Evolutionary conservation across 2,113 vertebrate species (phyloP).

Genomic region (Phylloscopus trochilus): DNA sequence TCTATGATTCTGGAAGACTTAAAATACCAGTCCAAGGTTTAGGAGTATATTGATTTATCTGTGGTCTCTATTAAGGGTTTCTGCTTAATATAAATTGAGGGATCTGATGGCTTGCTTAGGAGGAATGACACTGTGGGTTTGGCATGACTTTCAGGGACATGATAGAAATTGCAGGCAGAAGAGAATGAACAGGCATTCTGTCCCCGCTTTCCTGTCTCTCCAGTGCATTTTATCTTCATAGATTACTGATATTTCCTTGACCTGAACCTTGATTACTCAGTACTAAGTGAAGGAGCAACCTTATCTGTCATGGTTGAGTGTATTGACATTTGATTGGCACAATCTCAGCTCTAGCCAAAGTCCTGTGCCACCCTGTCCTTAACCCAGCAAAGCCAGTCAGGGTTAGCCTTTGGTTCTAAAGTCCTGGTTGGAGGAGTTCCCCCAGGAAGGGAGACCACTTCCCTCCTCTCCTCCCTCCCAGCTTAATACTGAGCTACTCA

Average conservation of each 20-base stretch:
- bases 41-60: background rate
- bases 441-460: background rate
- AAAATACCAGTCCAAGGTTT: background rate
- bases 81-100: background rate
- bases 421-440: background rate
- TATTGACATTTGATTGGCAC: background rate
- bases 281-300: background rate
- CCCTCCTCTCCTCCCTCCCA: background rate
- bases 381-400: background rate
- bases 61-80: background rate
- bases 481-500: background rate
- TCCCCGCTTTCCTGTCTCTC: background rate
- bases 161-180: background rate
- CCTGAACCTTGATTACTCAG: background rate
- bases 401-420: background rate
- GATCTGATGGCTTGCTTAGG: background rate
- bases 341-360: background rate
- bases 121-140: background rate
- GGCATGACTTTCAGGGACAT: background rate
- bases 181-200: background rate
- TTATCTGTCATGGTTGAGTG: background rate
- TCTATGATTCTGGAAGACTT: background rate
- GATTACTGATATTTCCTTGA: background rate
- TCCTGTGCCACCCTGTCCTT: slow-evolving; percentile 19
- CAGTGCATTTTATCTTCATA: background rate